These are phyloP conservation scores for Drosophila quadrilineata DNA, from an alignment of 1,140 invertebrate genomes.

Conservation along the genomic window DNA sequence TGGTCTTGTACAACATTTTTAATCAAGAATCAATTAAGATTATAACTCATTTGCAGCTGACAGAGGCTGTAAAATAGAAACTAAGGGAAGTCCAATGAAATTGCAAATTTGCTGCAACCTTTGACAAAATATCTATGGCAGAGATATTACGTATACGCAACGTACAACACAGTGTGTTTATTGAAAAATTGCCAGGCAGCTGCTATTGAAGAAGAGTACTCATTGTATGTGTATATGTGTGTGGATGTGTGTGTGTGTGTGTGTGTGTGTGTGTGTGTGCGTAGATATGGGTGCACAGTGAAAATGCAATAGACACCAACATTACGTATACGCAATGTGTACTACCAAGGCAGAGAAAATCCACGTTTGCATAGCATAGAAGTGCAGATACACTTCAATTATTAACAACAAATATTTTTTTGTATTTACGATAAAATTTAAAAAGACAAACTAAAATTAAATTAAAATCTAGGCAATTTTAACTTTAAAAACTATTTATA, in stretches of 20 bases:
- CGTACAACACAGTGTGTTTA: not conserved
- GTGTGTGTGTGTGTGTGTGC: not conserved
- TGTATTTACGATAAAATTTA: too few relatives aligned
- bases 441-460: too few relatives aligned
- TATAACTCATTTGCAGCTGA: slow-evolving; percentile 17
- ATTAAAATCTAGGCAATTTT: too few relatives aligned
- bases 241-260: not conserved
- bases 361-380: not conserved
- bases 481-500: too few relatives aligned
- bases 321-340: slow-evolving; percentile 24
- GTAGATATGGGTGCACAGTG: not conserved
- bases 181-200: not conserved
- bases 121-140: slow-evolving; percentile 30
- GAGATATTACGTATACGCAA: slow-evolving; percentile 47
- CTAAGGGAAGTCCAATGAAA: slow-evolving; percentile 13
- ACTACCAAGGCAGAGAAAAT: not conserved
- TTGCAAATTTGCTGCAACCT: slow-evolving; percentile 46
- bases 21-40: slow-evolving; percentile 43
- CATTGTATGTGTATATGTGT: not conserved
- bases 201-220: slow-evolving; percentile 9
- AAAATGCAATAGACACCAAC: slow-evolving; percentile 21
- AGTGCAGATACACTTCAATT: not conserved
- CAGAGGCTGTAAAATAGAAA: slow-evolving; percentile 49
- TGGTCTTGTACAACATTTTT: slow-evolving; percentile 25
- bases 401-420: too few relatives aligned